phyloP scores from a whole-genome alignment of 1,140 invertebrate genomes.

The Planococcus citri region DNA sequence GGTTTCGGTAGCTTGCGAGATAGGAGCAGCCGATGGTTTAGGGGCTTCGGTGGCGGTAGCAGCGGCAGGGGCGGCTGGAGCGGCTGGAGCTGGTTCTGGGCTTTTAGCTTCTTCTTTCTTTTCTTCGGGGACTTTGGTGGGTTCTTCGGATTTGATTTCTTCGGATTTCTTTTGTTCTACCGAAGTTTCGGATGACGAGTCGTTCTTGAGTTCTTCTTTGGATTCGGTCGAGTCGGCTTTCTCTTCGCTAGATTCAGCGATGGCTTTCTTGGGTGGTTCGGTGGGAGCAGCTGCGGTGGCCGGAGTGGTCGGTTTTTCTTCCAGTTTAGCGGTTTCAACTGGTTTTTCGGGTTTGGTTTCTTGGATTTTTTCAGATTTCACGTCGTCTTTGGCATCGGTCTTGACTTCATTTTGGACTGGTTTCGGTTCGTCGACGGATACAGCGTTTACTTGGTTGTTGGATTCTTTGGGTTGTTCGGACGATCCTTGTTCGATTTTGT shows the following conservation, averaged over 20 bases:
- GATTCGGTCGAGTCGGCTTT: conserved; percentile 21
- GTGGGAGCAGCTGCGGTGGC: conserved; percentile 3
- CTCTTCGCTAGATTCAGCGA: conserved; percentile 25
- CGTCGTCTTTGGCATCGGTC: conserved; percentile 11
- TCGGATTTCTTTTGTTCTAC: not conserved
- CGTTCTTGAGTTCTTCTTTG: conserved; percentile 21
- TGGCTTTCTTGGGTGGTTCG: conserved; percentile 14
- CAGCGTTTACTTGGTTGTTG: conserved; percentile 21
- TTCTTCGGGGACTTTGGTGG: conserved; percentile 22
- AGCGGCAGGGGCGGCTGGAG: conserved; percentile 22
- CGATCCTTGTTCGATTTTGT: conserved; percentile 1
- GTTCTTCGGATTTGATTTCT: not conserved
- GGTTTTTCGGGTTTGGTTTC: conserved; percentile 20
- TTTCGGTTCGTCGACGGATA: conserved; percentile 5
- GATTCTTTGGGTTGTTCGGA: conserved; percentile 15
- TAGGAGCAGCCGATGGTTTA: conserved; percentile 13
- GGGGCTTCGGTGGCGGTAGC: conserved; percentile 14
- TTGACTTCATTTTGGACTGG: conserved; percentile 15
- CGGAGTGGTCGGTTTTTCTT: conserved; percentile 17
- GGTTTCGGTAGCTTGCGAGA: conserved; percentile 6
- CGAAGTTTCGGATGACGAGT: not conserved
- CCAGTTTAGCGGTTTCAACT: not conserved
- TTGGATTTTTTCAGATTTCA: not conserved
- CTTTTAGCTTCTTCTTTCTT: conserved; percentile 24
- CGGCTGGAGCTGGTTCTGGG: conserved; percentile 25